Base-by-base conservation (phyloP, 2,797 vertebrate genomes). In the Acridotheres tristis region DNA sequence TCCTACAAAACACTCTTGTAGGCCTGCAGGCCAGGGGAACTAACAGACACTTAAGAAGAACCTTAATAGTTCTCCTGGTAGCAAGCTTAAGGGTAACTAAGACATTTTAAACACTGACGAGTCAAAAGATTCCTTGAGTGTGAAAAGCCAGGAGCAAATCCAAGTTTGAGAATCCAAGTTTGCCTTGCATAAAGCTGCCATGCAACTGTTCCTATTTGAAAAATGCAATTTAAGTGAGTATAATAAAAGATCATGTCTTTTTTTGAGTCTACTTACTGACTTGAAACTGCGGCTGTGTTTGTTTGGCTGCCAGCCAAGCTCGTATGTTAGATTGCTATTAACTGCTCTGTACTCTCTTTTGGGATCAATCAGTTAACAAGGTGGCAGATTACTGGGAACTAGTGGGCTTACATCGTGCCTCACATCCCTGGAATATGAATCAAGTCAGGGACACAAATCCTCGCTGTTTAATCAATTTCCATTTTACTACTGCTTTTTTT, bases 151-250 rank as follows among this genome's bases (percentile, higher is more conserved):
- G 59, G n/a, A 83, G 72, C 30, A 40, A 40, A 40, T 40, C 40
- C 40, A 40, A 40, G 40, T 40, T 40, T 40, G 58, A 5, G 43
- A 57, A 57, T 71, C 85, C 58, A 55, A 47, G 45, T 58, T 23
- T 86, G 71, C 62, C 40, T 95, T 89, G 40, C 91, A 83, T 48
- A 93, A 93, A 83, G 43, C 53, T 79, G 76, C 74, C 29, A 2
- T 72, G 40, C 82, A 93, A 53, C 5, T 32, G 45, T 50, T 91
- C 72, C 55, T 90, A 88, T 84, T 94, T 90, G 82, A 85, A 77
- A 95, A 95, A 94, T 8, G 12, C 38, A 58, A 94, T 92, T 93
- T 95, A 95, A 94, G 55, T 58, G 58, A 82, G 30, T 61, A 45
- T 63, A 88, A 90, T 61, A 85, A 96, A 94, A 93, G 38, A 36